Base-by-base conservation (phyloP, 64 coral and sea anemone genomes). In the Montipora cactus region DNA sequence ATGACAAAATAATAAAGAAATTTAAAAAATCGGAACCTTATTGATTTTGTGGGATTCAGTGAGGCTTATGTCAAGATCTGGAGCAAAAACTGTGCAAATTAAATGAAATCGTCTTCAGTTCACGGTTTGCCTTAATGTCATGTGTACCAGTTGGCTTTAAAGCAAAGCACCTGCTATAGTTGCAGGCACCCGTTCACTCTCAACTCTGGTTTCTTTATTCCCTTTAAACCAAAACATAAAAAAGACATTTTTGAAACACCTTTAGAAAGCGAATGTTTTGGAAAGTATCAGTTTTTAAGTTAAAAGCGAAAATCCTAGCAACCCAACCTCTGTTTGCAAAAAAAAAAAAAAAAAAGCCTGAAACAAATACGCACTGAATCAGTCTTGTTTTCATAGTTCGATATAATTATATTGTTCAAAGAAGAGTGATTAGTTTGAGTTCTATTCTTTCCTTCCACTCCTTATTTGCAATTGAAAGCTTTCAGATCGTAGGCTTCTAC, bases 161-260 rank as follows among this genome's bases (percentile, higher is more conserved):
- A 86, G 71, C 82, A 72, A 44, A 71, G 82, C 64, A 86, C 82
- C 82, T 86, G 82, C 46, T 50, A 8, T 10, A 21, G 16, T n/a
- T 86, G 15, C 82, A 86, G 64, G 53, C 64, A 86, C 82, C 82
- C 47, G 82, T 50, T 86, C 82, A 64, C 61, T 12, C 3, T 19
- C 11, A 86, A 50, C 71, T 86, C 44, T 71, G 62, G 82, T 86
- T 86, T 49, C 46, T 72, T 86, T 49, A 44, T 86, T 71, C 71
- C n/a, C 13, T 10, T 10, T 19, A 23, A 71, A 86, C 66, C 81
- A 70, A 86, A 86, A 86, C 66, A 86, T 15, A 64, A 71, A 86
- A 21, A 72, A 47, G 46, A 59, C 18, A 86, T 86, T 70, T 70
- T 86, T 28, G 45, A 44, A 86, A 86, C 82, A 86, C 14, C 14